Evolutionary conservation across 2,888 invertebrate genomes (phyloP).

Genomic region (Spialia ferax): DNA sequence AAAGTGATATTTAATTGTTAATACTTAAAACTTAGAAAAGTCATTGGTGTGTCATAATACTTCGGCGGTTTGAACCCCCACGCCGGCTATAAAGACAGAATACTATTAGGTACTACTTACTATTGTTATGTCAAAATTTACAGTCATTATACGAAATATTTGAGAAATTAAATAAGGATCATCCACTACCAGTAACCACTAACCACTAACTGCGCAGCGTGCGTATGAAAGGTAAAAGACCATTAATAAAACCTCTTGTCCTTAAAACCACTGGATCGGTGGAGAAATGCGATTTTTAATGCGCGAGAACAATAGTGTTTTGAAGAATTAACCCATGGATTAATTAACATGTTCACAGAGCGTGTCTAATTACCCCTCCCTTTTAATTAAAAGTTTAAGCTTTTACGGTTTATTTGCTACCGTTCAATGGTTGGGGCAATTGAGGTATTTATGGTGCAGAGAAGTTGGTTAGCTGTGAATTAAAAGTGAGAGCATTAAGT

Average conservation of each 20-base stretch:
- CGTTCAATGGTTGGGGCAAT: constrained; percentile 55
- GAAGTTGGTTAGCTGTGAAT: constrained; percentile 30
- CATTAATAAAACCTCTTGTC: constrained; percentile 36
- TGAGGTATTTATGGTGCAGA: constrained; percentile 38
- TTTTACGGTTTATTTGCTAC: constrained; percentile 76
- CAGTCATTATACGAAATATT: too few species aligned
- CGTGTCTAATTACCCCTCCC: constrained; percentile 79
- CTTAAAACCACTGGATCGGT: constrained; percentile 45
- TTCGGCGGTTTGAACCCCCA: too few species aligned
- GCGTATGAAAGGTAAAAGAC: constrained; percentile 30
- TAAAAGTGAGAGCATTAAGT: not conserved
- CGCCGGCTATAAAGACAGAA: too few species aligned
- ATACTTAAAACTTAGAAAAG: too few species aligned
- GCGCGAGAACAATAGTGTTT: constrained; percentile 79
- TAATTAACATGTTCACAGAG: constrained; percentile 81
- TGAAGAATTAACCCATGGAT: constrained; percentile 80
- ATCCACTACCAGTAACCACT: constrained; percentile 10
- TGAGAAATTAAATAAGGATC: not conserved
- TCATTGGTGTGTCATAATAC: too few species aligned
- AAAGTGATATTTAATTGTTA: too few species aligned
- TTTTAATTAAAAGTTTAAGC: constrained; percentile 82
- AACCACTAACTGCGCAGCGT: constrained; percentile 19
- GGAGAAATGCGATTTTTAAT: constrained; percentile 68
- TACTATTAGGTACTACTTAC: too few species aligned
- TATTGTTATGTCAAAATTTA: too few species aligned